Percentiles rank a stretch among this genome's conserved stretches.
These are phyloP conservation scores for Kradibia gibbosae DNA, from an alignment of 1,140 invertebrate species.

Conservation along the genomic window DNA sequence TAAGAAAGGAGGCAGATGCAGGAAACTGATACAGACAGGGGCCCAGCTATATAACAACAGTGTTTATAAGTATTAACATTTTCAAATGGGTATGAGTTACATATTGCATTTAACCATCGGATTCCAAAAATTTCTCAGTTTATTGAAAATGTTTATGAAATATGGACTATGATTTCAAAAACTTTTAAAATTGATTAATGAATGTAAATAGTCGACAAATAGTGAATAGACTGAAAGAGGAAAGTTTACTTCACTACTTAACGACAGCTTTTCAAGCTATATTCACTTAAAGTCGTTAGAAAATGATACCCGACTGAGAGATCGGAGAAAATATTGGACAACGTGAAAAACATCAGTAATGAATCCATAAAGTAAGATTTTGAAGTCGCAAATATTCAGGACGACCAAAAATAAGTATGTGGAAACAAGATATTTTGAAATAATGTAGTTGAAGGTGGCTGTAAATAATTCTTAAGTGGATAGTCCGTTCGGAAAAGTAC, in stretches of 20 bases:
- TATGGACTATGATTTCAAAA: neutral
- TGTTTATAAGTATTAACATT: too few species aligned
- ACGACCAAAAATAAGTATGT: neutral
- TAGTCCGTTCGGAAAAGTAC: neutral
- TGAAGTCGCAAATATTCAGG: neutral
- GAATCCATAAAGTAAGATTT: neutral
- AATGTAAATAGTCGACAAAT: neutral
- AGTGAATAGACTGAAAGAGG: neutral
- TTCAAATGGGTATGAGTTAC: too few species aligned
- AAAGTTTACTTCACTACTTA: neutral
- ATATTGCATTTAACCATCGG: too few species aligned
- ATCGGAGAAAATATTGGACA: neutral
- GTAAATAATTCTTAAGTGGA: neutral
- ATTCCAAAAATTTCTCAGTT: neutral
- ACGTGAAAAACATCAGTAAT: neutral
- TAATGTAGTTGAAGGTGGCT: neutral
- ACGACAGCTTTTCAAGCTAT: too few species aligned
- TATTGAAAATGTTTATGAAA: neutral
- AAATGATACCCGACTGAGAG: neutral
- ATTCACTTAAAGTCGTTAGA: too few species aligned
- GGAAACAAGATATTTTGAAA: neutral
- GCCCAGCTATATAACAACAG: neutral
- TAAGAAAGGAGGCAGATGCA: constrained; percentile 4
- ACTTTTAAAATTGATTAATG: constrained; percentile 11
- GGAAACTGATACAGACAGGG: neutral